A percentile compares a stretch with the other conserved stretches of the same genome.
Conservation (phyloP, 2,113 vertebrate species). For the Oryzias javanicus region DNA sequence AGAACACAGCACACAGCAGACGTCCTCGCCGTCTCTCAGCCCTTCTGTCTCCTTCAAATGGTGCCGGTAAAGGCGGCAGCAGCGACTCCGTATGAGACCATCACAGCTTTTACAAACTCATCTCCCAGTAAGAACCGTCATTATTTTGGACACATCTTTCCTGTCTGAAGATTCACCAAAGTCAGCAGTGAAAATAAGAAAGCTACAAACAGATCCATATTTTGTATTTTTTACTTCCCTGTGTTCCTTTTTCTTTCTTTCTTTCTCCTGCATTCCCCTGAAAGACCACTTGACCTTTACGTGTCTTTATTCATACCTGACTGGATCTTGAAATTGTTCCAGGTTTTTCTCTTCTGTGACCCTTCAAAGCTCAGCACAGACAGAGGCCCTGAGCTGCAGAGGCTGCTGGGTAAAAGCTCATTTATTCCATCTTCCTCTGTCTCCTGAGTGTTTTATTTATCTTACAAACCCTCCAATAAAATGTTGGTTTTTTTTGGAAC, state of each 20-base stretch:
- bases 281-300: constrained; percentile 55
- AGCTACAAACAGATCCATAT: constrained; percentile 33
- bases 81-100: not conserved
- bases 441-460: not conserved
- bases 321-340: constrained; percentile 53
- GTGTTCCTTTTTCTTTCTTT: constrained; percentile 35
- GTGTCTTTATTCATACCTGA: constrained; percentile 55
- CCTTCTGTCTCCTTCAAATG: constrained; percentile 39
- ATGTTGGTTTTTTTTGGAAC: not conserved
- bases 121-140: too few relatives aligned
- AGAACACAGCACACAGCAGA: constrained; percentile 45
- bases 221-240: constrained; percentile 15
- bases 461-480: constrained; percentile 7
- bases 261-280: constrained; percentile 34
- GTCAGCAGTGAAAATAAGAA: too few relatives aligned
- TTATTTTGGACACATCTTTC: too few relatives aligned
- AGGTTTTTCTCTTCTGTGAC: constrained; percentile 38
- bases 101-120: not conserved
- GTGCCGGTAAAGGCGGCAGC: constrained; percentile 6
- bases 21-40: constrained; percentile 28
- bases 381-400: constrained; percentile 22
- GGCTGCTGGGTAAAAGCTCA: constrained; percentile 34
- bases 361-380: constrained; percentile 19
- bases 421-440: not conserved
- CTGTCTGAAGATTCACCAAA: too few relatives aligned